Conservation (phyloP, 1,140 invertebrate genomes). For the Euura lappo region DNA sequence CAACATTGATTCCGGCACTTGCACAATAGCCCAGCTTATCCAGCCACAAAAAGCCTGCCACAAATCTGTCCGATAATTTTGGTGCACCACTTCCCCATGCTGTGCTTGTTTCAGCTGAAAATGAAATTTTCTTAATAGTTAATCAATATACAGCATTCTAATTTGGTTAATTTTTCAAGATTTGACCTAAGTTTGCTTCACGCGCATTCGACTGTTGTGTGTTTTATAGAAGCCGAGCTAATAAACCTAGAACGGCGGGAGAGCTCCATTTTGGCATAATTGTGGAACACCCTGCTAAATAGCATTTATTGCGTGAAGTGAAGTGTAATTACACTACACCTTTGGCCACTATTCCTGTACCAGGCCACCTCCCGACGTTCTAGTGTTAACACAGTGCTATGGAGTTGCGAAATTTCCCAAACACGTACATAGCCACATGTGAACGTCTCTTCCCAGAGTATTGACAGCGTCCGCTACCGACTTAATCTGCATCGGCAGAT, state of each 20-base stretch:
- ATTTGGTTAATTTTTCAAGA: constrained; percentile 16
- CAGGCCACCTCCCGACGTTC: too few species aligned
- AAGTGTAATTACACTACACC: too few species aligned
- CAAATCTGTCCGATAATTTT: constrained; percentile 73
- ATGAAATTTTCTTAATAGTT: constrained; percentile 17
- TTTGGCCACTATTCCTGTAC: too few species aligned
- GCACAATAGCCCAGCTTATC: constrained; percentile 80
- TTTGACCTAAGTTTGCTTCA: not conserved
- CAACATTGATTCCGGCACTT: constrained; percentile 64
- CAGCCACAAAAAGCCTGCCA: constrained; percentile 77
- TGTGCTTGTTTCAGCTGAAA: constrained; percentile 74
- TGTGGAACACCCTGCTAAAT: too few species aligned
- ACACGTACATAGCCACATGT: constrained; percentile 71
- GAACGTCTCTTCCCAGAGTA: constrained; percentile 53
- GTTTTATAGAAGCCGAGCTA: too few species aligned
- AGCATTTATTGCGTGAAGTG: too few species aligned
- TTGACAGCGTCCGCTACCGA: constrained; percentile 62
- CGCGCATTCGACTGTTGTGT: too few species aligned
- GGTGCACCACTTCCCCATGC: constrained; percentile 79
- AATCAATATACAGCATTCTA: constrained; percentile 15
- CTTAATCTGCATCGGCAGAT: constrained; percentile 65
- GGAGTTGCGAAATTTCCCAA: not conserved
- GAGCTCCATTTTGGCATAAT: too few species aligned
- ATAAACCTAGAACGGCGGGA: too few species aligned
- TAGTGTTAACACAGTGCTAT: too few species aligned